Evolutionary conservation across 2,888 invertebrate species (phyloP), one percentile per base, ranked within the genome.

Genomic region (Caenorhabditis sp.): DNA sequence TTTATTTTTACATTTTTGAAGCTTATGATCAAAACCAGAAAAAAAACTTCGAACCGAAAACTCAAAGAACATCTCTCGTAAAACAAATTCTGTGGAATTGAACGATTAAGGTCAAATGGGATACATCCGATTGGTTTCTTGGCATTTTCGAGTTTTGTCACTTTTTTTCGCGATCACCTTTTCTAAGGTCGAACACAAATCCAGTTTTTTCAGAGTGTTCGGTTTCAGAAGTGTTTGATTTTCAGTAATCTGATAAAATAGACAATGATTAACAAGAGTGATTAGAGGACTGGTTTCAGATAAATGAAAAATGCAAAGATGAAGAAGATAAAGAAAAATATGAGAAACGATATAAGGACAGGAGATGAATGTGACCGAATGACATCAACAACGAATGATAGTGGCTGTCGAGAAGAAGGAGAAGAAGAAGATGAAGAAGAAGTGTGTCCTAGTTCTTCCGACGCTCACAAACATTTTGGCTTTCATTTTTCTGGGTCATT

Each of bases 401-500:
- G 51, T 23, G 5, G 8, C 12, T 4, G 50, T 17, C 23, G 21
- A 51, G 23, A 51, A 51, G 23, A 51, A 51, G 23, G 51, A 51
- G n/a, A 51, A 51, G 21, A 23, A 23, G 51, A 12, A 23, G 51
- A 23, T 8, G 51, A 23, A 23, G 51, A 23, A 23, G 51, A 19
- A 51, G 23, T 19, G 23, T 51, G 51, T 51, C 51, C 51, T 51
- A 51, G 51, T 51, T 51, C 23, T 51, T 51, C 51, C 23, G 23
- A 6, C 51, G 51, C 66, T 70, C 69, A 43, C 43, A 43, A 43
- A 43, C 43, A 43, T 43, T 43, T 43, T 43, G 43, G 43, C 70
- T 66, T 65, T 62, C 66, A 66, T 65, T 65, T 70, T 70, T 70
- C 70, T 70, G 70, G 70, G 70, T 70, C 70, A 70, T 70, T 70